These are phyloP conservation scores for Pantherophis alleghaniensis DNA, from an alignment of 2,797 vertebrate genomes.

Conservation along the genomic window DNA sequence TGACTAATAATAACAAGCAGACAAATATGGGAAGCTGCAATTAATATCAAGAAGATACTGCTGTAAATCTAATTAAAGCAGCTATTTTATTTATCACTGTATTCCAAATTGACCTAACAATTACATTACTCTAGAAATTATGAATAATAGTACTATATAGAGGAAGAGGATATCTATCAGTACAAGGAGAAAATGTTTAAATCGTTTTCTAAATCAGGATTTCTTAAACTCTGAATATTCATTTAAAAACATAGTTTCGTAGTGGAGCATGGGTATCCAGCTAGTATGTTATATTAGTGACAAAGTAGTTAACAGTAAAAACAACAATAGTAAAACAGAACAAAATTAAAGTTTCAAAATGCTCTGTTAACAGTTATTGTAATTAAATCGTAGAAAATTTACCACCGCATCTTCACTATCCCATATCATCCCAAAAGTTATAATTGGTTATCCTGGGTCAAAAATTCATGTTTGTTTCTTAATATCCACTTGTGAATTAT, in stretches of 20 bases:
- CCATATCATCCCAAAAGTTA: too few species aligned
- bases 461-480: too few species aligned
- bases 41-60: neutral
- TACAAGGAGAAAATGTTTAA: neutral
- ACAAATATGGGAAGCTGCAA: neutral
- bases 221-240: neutral
- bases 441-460: too few species aligned
- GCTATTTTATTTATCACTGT: neutral
- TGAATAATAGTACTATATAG: neutral
- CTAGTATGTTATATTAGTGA: too few species aligned
- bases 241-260: neutral
- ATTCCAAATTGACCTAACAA: neutral
- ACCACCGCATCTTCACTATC: too few species aligned
- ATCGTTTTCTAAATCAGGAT: neutral
- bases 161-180: neutral
- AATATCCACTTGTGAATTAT: too few species aligned
- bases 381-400: too few species aligned
- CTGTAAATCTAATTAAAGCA: neutral
- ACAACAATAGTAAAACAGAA: too few species aligned
- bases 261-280: too few species aligned
- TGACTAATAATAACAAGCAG: neutral
- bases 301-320: too few species aligned
- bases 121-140: neutral
- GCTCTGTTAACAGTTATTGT: too few species aligned
- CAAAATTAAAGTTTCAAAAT: too few species aligned